Evolutionary conservation across 2,797 vertebrate genomes (phyloP), one percentile per base, ranked within the genome.

Genomic region (Microctenopoma stevenorrisi): DNA sequence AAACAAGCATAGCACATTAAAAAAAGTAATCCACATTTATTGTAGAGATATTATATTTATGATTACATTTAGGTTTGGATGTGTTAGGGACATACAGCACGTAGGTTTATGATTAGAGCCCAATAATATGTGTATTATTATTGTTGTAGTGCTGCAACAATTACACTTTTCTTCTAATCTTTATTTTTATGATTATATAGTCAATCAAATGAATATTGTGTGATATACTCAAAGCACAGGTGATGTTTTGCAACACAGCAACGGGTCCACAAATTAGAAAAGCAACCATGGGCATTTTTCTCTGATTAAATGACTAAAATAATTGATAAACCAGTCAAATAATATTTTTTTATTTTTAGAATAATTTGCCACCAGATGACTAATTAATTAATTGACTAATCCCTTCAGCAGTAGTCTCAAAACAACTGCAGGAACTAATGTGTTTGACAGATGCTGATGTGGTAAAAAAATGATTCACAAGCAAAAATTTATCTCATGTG

Each of bases 361-460:
- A 53, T 14, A 37, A 55, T 53, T 58, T 64, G 64, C 11, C 59
- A 33, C 2, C 11, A 43, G 55, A 67, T 8, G 2, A 9, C 7
- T 7, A 5, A 60, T 54, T 7, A 8, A 38, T 38, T 38, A 38
- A 35, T 35, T 35, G 33, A 35, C 15, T 51, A 18, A 46, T 64
- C 0, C 47, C 9, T 25, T 64, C 26, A 26, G 5, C 13, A 47
- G 6, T 0, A 58, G 44, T 38, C 42, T 9, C 12, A 38, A 59
- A 6, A 46, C 54, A 64, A 55, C 25, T 46, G 13, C 13, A 28
- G 44, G 55, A 67, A 49, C 2, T 6, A 59, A 26, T 15, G 1
- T 37, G 40, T 53, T 53, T 67, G 42, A 53, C 51, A 56, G 30
- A 52, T 64, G 14, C 5, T 57, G 3, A 43, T n/a, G 35, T 43